phyloP scores from a whole-genome alignment of 2,113 vertebrate genomes.

The Mungos mungo region DNA sequence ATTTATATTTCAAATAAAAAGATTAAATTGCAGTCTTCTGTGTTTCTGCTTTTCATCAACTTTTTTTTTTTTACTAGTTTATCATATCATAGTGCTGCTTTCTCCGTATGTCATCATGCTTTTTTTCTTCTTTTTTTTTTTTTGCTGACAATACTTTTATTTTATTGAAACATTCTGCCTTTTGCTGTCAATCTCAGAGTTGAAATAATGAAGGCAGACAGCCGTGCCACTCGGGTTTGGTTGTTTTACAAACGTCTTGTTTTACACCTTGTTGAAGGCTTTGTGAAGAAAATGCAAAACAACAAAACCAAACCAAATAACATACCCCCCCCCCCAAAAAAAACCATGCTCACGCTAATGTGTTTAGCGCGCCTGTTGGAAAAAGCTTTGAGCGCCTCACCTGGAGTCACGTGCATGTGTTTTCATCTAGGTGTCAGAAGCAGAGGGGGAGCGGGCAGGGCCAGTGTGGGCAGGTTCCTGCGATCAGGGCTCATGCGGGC shows the following conservation, averaged over 20 bases:
- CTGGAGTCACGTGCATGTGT: accelerated
- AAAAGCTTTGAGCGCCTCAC: not conserved
- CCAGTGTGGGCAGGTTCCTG: too few species aligned
- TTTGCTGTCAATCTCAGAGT: constrained; percentile 83
- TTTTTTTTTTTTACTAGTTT: constrained; percentile 85
- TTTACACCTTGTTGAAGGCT: constrained; percentile 59
- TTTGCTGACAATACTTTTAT: constrained; percentile 85
- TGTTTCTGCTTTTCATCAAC: constrained; percentile 87
- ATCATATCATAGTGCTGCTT: constrained; percentile 86
- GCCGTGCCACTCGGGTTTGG: constrained; percentile 47
- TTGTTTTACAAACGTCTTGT: constrained; percentile 64
- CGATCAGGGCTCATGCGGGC: too few species aligned
- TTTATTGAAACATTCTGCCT: constrained; percentile 88
- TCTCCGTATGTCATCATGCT: constrained; percentile 81
- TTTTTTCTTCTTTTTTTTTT: constrained; percentile 81
- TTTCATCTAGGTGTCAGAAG: not conserved
- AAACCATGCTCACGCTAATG: accelerated
- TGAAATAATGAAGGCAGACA: constrained; percentile 86
- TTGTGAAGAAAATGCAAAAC: constrained; percentile 18
- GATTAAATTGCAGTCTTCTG: constrained; percentile 90
- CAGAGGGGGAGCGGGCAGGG: not conserved
- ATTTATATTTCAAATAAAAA: constrained; percentile 94
- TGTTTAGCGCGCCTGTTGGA: accelerated
- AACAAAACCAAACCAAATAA: constrained; percentile 45
- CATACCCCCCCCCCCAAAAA: not conserved